phyloP scores from a whole-genome alignment of 2,113 vertebrate species.

The Zootoca vivipara region DNA sequence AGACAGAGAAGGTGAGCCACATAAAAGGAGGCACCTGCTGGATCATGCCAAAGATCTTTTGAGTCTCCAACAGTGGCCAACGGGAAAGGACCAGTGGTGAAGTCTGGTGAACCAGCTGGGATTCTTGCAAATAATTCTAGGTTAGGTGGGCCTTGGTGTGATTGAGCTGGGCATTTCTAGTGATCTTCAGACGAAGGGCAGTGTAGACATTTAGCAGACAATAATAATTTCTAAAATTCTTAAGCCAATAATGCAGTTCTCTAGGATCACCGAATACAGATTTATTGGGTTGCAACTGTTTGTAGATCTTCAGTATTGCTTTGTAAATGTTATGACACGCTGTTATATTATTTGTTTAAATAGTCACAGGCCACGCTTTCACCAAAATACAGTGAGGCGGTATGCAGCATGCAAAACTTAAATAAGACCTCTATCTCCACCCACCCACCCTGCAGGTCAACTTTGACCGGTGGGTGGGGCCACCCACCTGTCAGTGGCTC shows the following conservation, averaged over 20 bases:
- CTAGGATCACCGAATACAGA: neutral
- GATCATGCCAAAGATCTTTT: neutral
- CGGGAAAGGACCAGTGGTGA: neutral
- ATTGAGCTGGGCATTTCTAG: neutral
- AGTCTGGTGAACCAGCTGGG: neutral
- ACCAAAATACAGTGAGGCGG: no score
- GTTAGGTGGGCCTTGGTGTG: neutral
- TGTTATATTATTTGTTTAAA: no score
- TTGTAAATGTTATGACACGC: no score
- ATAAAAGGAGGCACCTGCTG: neutral
- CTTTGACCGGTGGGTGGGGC: no score
- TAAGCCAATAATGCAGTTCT: neutral
- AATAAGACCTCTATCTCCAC: no score
- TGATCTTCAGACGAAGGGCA: no score
- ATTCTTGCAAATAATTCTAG: neutral
- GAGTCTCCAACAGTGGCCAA: neutral
- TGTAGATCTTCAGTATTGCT: no score
- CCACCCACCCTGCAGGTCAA: no score
- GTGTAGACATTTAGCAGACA: no score
- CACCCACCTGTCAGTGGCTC: no score
- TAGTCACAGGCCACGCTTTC: no score
- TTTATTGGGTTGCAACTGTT: neutral
- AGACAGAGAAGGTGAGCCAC: conserved; percentile 82
- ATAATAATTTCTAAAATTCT: neutral
- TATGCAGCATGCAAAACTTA: no score